These are phyloP conservation scores for Paracanthobrama guichenoti DNA, from an alignment of 2,113 vertebrate species.

Conservation along the genomic window DNA sequence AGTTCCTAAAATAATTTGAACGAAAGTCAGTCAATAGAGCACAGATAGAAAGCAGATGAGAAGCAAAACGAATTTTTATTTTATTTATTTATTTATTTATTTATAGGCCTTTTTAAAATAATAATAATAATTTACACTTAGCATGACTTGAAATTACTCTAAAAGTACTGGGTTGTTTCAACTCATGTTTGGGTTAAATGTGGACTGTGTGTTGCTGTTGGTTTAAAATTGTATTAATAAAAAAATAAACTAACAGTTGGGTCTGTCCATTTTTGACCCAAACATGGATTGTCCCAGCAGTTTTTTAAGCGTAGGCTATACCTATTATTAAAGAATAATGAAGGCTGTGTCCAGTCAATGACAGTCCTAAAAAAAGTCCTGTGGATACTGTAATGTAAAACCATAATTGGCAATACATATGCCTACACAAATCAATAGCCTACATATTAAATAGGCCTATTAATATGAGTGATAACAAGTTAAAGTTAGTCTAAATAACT, in stretches of 20 bases:
- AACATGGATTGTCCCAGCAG: no score
- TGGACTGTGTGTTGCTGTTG: no score
- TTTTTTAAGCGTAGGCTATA: no score
- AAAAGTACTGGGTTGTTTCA: no score
- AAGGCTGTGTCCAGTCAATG: background rate
- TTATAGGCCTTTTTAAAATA: no score
- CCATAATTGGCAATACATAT: background rate
- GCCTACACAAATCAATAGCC: background rate
- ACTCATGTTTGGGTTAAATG: no score
- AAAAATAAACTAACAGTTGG: no score
- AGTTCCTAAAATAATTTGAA: conserved; percentile 36
- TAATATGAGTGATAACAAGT: background rate
- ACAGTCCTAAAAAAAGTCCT: background rate
- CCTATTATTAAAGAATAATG: no score
- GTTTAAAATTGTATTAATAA: no score
- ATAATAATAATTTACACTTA: no score
- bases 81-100: background rate
- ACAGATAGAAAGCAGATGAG: background rate
- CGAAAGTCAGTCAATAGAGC: conserved; percentile 4
- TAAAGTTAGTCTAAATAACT: background rate
- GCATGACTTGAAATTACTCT: background rate
- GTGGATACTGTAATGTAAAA: background rate
- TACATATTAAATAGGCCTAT: background rate
- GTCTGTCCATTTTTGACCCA: no score
- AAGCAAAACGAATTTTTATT: background rate